These are phyloP conservation scores for Melinaea menophilus DNA, from an alignment of 2,888 invertebrate genomes.

Conservation along the genomic window DNA sequence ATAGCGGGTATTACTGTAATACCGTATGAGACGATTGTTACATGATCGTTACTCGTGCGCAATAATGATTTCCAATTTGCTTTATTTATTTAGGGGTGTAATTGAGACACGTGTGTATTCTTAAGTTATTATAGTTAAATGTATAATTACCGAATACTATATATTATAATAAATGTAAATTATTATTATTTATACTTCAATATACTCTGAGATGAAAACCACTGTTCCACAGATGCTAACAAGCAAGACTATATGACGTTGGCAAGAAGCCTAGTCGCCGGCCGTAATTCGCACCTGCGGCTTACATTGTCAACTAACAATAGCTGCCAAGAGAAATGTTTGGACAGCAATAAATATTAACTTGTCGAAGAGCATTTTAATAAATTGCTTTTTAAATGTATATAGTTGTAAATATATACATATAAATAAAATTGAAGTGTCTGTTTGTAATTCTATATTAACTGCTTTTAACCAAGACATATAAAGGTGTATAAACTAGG, in stretches of 20 bases:
- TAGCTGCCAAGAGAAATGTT: slow-evolving; percentile 29
- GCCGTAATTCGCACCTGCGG: slow-evolving; percentile 28
- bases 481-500: no score
- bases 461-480: neutral
- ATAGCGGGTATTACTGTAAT: no score
- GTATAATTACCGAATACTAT: no score
- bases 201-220: slow-evolving; percentile 18
- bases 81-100: slow-evolving; percentile 19
- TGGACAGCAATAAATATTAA: slow-evolving; percentile 17
- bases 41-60: slow-evolving; percentile 31
- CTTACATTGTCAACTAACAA: slow-evolving; percentile 22
- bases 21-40: slow-evolving; percentile 9
- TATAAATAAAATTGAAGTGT: neutral
- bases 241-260: slow-evolving; percentile 21
- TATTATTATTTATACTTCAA: slow-evolving; percentile 10
- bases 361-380: slow-evolving; percentile 6
- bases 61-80: slow-evolving; percentile 31
- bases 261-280: slow-evolving; percentile 28
- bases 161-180: slow-evolving; percentile 3
- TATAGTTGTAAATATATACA: neutral
- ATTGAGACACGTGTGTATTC: slow-evolving; percentile 8
- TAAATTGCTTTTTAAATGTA: neutral
- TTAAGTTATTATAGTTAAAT: no score
- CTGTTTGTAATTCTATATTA: neutral
- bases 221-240: slow-evolving; percentile 13